Base-by-base conservation (phyloP, 2,797 vertebrate genomes). In the Acomys russatus region DNA sequence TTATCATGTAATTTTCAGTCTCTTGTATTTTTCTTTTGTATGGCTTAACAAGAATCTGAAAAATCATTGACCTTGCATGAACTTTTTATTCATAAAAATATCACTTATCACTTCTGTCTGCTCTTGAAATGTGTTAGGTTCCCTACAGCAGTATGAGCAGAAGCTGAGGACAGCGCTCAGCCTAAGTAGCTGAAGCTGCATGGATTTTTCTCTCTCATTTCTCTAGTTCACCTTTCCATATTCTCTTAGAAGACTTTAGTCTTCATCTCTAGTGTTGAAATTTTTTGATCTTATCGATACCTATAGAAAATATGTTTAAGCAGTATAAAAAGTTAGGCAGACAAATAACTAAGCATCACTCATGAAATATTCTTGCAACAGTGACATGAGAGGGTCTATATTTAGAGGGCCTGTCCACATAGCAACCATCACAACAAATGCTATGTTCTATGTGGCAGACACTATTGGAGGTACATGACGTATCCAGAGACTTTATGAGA, bases 81-180 rank as follows among this genome's bases (percentile, higher is more conserved):
- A 54, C 8, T 82, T 90, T 88, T 77, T 38, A 85, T 33, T 51
- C 22, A 88, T 15, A 66, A 63, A 44, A 8, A 87, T 73, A 49
- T 82, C 76, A 82, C 44, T 94, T 63, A 10, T 51, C 51, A 88
- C 15, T 90, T 49, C 23, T 23, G 90, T 70, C 66, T 82, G 63
- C 74, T 96, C 68, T 74, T n/a, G 25, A 95, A 85, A 82, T 10
- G 20, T 92, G 70, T 54, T 77, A 96, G 91, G 94, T 73, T 3
- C 38, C 33, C 35, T 64, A 25, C 28, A 54, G 68, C 38, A 66
- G 68, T 28, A 20, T n/a, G 63, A 73, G 30, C 56, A 38, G 38
- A 66, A 73, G 9, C 25, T 66, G 17, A 89, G 51, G 1, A 11
- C 18, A 38, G 33, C 30, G 18, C 6, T n/a, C 35, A 59, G 2